Evolutionary conservation across 92 coral and sea anemone genomes (phyloP), one percentile per base, ranked within the genome.

Genomic region (Zoanthus sociatus): DNA sequence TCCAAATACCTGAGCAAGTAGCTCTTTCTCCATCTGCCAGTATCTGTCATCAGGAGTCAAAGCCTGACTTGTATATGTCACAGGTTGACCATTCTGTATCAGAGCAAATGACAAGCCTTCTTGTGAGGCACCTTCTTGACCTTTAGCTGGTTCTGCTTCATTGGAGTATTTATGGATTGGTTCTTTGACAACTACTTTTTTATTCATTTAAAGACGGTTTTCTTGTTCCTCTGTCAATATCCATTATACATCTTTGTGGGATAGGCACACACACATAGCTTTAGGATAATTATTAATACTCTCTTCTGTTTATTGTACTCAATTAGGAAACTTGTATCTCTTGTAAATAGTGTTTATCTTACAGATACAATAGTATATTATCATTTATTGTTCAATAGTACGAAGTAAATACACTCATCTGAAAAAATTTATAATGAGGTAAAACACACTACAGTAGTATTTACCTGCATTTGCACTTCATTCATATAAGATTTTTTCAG

Each of bases 1-100:
- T 14, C 93, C 93, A 56, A 83, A 92, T 6, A 92, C 91, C 46
- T 87, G 89, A 7, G 95, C 93, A 12, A 92, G 70, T 0, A 92
- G 87, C 50, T 92, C 95, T 45, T 92, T 92, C 83, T 66, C 31
- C 0, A 66, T 66, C 71, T 92, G 93, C 1, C 88, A 90, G 73
- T 92, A 92, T 31, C 88, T 66, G 15, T 90, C 93, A 13, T 88
- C 88, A 30, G 81, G 42, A 2, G 95, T 92, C 2, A 90, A 85
- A 4, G 93, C 94, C n/a, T 88, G 79, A 75, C 93, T 87, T 71
- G 93, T 93, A 66, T 46, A 90, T 33, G 89, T 77, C 17, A 89
- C 70, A 15, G 92, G 92, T 15, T 89, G 92, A 10, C 47, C 84
- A 32, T 21, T 26, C 26, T 78, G 92, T 66, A 81, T 68, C 21